Conservation (phyloP, 1,140 invertebrate genomes). For the Euglossa dilemma region DNA sequence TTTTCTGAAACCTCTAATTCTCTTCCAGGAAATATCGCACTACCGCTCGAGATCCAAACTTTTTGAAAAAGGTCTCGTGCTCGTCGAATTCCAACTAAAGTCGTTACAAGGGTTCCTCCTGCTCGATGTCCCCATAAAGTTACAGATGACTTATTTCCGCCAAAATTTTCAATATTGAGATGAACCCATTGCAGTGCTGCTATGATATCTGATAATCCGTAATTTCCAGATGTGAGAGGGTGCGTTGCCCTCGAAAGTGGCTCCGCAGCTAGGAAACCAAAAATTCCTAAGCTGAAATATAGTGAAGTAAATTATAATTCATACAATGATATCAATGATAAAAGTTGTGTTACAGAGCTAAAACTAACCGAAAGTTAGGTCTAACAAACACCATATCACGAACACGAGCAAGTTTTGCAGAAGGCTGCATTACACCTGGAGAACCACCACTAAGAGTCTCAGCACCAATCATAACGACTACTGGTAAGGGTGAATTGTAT, state of each 20-base stretch:
- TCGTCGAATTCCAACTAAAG: slow-evolving; percentile 84
- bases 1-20: slow-evolving; percentile 84
- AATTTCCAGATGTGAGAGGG: slow-evolving; percentile 92
- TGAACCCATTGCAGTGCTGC: slow-evolving; percentile 91
- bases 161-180: slow-evolving; percentile 91
- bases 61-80: slow-evolving; percentile 85
- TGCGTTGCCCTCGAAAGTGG: slow-evolving; percentile 87
- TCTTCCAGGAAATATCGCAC: slow-evolving; percentile 87
- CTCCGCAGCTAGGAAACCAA: slow-evolving; percentile 90
- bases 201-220: slow-evolving; percentile 91
- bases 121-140: slow-evolving; percentile 92
- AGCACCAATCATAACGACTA: slow-evolving; percentile 91
- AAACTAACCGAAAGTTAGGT: slow-evolving; percentile 87
- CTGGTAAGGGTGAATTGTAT: slow-evolving; percentile 89
- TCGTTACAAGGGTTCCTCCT: slow-evolving; percentile 90
- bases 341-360: background rate
- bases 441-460: slow-evolving; percentile 89
- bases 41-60: slow-evolving; percentile 89
- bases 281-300: slow-evolving; percentile 84
- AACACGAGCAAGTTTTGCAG: slow-evolving; percentile 86
- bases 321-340: background rate
- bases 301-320: background rate
- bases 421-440: slow-evolving; percentile 85
- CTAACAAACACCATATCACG: slow-evolving; percentile 92
- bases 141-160: slow-evolving; percentile 89